A percentile compares a stretch with the other conserved stretches of the same genome.
Conservation (phyloP, 2,888 invertebrate species). For the Celastrina argiolus region DNA sequence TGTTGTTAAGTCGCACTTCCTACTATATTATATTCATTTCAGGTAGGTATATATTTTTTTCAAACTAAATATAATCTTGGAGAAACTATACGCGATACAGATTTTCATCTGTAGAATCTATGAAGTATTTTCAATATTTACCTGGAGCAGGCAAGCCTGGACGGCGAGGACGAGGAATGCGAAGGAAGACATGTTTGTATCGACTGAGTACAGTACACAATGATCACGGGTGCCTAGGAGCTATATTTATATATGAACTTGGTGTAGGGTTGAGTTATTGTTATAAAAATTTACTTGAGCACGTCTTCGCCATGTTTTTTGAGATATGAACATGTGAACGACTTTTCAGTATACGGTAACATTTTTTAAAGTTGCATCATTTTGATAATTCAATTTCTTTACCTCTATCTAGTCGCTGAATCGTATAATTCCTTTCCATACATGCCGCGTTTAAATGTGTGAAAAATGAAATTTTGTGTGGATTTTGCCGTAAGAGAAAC, state of each 20-base stretch:
- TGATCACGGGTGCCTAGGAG: background rate
- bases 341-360: background rate
- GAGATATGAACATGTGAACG: background rate
- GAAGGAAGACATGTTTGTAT: slow-evolving; percentile 39
- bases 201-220: slow-evolving; percentile 13
- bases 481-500: too few relatives aligned
- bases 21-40: too few relatives aligned
- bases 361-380: background rate
- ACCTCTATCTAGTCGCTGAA: background rate
- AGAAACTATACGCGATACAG: too few relatives aligned
- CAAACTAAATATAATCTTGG: too few relatives aligned
- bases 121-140: slow-evolving; percentile 22
- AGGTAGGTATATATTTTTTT: background rate
- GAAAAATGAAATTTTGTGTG: too few relatives aligned
- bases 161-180: slow-evolving; percentile 40
- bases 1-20: background rate
- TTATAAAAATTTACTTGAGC: slow-evolving; percentile 18
- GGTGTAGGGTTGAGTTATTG: background rate
- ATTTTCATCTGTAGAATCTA: too few relatives aligned
- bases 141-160: slow-evolving; percentile 47
- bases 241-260: background rate
- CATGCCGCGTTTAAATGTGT: too few relatives aligned
- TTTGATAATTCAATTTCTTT: background rate
- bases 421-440: too few relatives aligned
- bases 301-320: background rate